Evolutionary conservation across 2,113 vertebrate genomes (phyloP), one percentile per base, ranked within the genome.

Genomic region (Penelope pileata): DNA sequence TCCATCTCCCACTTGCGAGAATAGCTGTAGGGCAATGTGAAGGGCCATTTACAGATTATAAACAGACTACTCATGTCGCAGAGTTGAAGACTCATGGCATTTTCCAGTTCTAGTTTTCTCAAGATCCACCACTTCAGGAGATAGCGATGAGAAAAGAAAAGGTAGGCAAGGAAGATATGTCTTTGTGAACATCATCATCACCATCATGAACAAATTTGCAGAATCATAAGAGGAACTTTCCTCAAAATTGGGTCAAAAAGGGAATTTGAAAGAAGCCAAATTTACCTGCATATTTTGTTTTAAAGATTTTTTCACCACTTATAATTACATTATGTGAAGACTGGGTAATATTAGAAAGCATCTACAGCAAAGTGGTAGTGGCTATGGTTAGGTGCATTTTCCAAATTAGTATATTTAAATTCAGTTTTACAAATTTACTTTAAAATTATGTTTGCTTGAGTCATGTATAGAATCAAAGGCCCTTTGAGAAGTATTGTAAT

Each of bases 401-500:
- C 51, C 36, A 66, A 50, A 36, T 74, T 74, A 24, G 15, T 48
- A 63, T 73, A 19, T 68, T 86, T 92, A 26, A 74, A 84, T 94
- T 75, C 77, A 84, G 48, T 91, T 89, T 88, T 58, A 91, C 48
- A 79, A 43, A 67, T 92, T 76, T 78, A 58, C 48, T 95, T 81
- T 40, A 94, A 96, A 84, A 91, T 43, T 80, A 64, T 73, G 22
- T 86, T 96, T 88, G 29, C 36, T 51, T 88, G 59, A 95, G 34
- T 81, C 85, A 47, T 83, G 68, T 88, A 40, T 81, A 69, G 51
- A 81, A 94, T 96, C 94, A 97, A 96, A 96, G 56, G 42, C 38
- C 47, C 8, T 78, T 90, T 80, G 56, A 88, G 76, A 86, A 84
- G 90, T 94, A 86, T 95, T 95, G 90, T 93, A 94, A 95, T 94